These are phyloP conservation scores for Nesogale talazaci DNA, from an alignment of 2,113 vertebrate species.

Conservation along the genomic window DNA sequence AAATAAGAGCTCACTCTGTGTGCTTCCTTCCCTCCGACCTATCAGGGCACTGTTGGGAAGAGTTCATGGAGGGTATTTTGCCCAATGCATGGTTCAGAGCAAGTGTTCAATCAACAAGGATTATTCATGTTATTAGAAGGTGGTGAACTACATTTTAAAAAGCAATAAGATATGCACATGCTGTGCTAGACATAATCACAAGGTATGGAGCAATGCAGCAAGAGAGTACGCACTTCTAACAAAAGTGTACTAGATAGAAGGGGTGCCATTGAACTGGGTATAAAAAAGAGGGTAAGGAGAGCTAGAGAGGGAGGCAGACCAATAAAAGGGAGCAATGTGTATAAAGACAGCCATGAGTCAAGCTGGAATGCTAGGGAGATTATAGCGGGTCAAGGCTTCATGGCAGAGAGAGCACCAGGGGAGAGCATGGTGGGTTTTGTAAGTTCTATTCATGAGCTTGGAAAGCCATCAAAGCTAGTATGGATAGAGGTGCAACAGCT, in stretches of 20 bases:
- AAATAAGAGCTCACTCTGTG: neutral
- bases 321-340: neutral
- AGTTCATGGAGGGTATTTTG: neutral
- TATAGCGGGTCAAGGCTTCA: too few species aligned
- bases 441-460: neutral
- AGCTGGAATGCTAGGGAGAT: neutral
- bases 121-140: too few species aligned
- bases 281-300: neutral
- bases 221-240: neutral
- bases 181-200: neutral
- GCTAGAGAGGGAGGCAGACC: neutral
- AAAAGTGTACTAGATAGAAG: neutral
- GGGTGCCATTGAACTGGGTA: neutral
- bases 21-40: neutral
- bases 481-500: neutral
- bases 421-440: neutral
- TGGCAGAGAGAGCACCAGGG: too few species aligned
- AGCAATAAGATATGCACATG: neutral
- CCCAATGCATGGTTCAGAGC: neutral
- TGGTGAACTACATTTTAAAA: neutral
- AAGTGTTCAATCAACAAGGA: neutral
- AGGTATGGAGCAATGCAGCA: neutral
- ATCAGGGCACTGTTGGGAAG: neutral
- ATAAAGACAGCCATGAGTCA: neutral
- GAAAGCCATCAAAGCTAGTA: neutral